Conservation (phyloP, 2,888 invertebrate genomes). For the Agonopterix subpropinquella region DNA sequence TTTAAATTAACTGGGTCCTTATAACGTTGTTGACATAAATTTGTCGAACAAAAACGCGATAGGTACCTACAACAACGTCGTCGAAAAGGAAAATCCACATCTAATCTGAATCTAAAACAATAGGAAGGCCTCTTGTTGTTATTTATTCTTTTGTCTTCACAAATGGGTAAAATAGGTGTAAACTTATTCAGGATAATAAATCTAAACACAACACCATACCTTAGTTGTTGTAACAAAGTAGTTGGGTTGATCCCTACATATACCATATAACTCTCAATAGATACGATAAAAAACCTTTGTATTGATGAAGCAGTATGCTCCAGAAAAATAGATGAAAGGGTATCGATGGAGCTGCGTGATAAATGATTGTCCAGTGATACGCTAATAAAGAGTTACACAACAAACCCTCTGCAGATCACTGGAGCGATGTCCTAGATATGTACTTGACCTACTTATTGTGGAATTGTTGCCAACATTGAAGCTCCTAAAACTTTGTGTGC, state of each 20-base stretch:
- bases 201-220: no score
- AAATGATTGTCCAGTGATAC: slow-evolving; percentile 50
- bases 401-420: slow-evolving; percentile 28
- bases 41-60: no score
- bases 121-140: no score
- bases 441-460: slow-evolving; percentile 59
- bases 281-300: slow-evolving; percentile 31
- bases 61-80: no score
- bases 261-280: slow-evolving; percentile 14
- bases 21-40: not conserved
- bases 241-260: no score
- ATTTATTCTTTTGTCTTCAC: no score
- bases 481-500: slow-evolving; percentile 18
- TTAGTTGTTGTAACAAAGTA: no score
- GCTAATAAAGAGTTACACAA: slow-evolving; percentile 43
- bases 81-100: no score
- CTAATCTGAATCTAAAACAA: no score
- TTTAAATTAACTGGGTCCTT: slow-evolving; percentile 1
- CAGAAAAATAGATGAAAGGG: slow-evolving; percentile 35
- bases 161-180: no score
- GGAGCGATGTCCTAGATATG: slow-evolving; percentile 48
- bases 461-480: slow-evolving; percentile 40
- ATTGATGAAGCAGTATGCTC: slow-evolving; percentile 24
- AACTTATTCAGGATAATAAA: no score
- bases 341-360: slow-evolving; percentile 46